phyloP scores from a whole-genome alignment of 2,113 vertebrate species.

The Diglossa brunneiventris region DNA sequence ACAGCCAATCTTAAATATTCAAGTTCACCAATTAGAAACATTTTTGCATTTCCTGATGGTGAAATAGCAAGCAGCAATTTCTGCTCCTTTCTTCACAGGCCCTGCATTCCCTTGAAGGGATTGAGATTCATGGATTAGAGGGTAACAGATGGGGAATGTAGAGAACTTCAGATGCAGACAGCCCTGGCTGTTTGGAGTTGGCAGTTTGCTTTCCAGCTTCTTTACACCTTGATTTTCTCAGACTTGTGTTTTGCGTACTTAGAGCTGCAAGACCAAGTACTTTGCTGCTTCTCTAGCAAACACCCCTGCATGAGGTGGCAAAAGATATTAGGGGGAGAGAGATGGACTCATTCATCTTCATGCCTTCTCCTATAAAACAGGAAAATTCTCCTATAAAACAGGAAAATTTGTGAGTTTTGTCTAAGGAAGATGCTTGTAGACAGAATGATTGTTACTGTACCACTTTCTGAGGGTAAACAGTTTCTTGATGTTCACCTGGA shows the following conservation, averaged over 20 bases:
- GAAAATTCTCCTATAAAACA: neutral
- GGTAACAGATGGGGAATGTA: accelerated
- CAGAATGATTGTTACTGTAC: neutral
- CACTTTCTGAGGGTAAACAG: neutral
- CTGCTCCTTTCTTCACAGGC: neutral
- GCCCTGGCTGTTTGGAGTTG: neutral
- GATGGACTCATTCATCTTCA: neutral
- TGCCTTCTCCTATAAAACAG: neutral
- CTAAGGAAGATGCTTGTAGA: neutral
- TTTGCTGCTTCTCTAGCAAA: neutral
- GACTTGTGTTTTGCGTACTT: neutral
- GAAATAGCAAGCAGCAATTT: neutral
- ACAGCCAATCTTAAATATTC: neutral
- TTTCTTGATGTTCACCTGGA: neutral
- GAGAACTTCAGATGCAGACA: neutral
- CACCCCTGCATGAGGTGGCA: neutral
- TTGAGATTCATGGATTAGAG: neutral
- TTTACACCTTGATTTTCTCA: neutral
- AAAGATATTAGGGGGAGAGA: neutral
- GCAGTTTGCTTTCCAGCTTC: neutral
- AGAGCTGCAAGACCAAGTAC: neutral
- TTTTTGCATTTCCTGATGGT: neutral
- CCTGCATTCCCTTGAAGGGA: neutral
- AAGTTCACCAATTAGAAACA: neutral
- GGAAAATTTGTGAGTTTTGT: neutral